A percentile compares a stretch with the other conserved stretches of the same genome.
phyloP scores from a whole-genome alignment of 1,140 invertebrate genomes.

The Anoplophora glabripennis region DNA sequence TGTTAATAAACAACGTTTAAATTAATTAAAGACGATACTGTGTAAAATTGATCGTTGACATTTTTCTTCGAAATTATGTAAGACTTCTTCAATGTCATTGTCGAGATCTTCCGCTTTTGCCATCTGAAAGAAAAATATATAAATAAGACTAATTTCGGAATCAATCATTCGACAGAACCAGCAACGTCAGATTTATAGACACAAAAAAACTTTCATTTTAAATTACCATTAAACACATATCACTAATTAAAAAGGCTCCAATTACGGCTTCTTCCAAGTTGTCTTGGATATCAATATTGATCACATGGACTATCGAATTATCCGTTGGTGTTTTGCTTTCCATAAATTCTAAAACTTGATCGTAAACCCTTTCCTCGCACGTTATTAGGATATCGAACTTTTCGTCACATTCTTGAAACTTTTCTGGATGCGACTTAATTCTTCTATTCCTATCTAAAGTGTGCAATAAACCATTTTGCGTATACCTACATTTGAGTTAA shows the following conservation, averaged over 20 bases:
- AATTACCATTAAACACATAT: constrained; percentile 84
- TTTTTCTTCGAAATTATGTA: constrained; percentile 93
- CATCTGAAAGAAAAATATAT: constrained; percentile 63
- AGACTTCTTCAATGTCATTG: constrained; percentile 96
- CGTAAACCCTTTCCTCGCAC: constrained; percentile 98
- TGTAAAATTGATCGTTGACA: constrained; percentile 85
- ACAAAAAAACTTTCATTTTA: no score
- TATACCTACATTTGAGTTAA: constrained; percentile 64
- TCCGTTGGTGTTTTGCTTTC: constrained; percentile 66
- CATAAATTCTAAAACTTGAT: constrained; percentile 84
- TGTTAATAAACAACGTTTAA: not conserved
- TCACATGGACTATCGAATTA: constrained; percentile 89
- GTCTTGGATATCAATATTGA: constrained; percentile 99
- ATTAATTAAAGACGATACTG: constrained; percentile 88
- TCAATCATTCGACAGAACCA: no score
- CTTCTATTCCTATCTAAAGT: constrained; percentile 97
- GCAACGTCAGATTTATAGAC: no score
- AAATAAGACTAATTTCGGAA: no score
- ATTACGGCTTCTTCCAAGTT: constrained; percentile 99
- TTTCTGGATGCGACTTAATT: constrained; percentile 92
- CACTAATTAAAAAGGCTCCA: constrained; percentile 97
- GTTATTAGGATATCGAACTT: constrained; percentile 97
- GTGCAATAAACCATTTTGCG: constrained; percentile 96
- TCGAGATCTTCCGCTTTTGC: constrained; percentile 90
- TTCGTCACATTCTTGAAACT: constrained; percentile 88